Evolutionary conservation across 2,888 invertebrate genomes (phyloP), one percentile per base, ranked within the genome.

Genomic region (Acanthoscelides obtectus): DNA sequence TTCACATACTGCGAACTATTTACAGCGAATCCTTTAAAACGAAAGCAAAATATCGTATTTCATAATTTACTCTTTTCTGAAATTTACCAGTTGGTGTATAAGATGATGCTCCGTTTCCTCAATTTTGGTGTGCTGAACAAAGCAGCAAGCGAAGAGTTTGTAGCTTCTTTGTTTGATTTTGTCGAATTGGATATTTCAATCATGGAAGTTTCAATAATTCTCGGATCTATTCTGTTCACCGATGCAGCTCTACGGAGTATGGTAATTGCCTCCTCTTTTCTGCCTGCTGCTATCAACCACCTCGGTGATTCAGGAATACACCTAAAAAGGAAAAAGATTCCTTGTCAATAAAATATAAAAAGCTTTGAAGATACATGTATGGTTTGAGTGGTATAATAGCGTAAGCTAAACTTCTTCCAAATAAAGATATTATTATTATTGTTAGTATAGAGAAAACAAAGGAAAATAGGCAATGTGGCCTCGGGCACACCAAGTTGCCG

Each of bases 231-330:
- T 66, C 79, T 77, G 71, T 87, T 87, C 70, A 75, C 77, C 70
- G 75, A 76, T 4, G 85, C 85, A 2, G 85, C 86, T 66, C 80
- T 77, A 74, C 83, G 76, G 4, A 87, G 76, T 19, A 84, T 84
- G 85, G 85, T 83, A 17, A 87, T 78, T 22, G 90, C 90, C 81
- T 87, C 84, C 25, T 87, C 84, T 64, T 82, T 85, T 78, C 85
- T 84, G 1, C 89, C 89, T 20, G 87, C 87, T 12, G 89, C 89
- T 71, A 90, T 77, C 25, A 91, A 82, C 90, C 91, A 91, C 73
- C 90, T 84, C 0, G 91, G 91, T 0, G 90, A 90, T 82, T 91
- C 91, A 0, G 89, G 88, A 77, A 90, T 81, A 67, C 86, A 83
- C 84, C 88, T 84, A 68, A 45, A 45, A 45, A n/a, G n/a, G n/a